Evolutionary conservation across 2,888 invertebrate genomes (phyloP), one percentile per base, ranked within the genome.

Genomic region (Scaptomyza reducta): DNA sequence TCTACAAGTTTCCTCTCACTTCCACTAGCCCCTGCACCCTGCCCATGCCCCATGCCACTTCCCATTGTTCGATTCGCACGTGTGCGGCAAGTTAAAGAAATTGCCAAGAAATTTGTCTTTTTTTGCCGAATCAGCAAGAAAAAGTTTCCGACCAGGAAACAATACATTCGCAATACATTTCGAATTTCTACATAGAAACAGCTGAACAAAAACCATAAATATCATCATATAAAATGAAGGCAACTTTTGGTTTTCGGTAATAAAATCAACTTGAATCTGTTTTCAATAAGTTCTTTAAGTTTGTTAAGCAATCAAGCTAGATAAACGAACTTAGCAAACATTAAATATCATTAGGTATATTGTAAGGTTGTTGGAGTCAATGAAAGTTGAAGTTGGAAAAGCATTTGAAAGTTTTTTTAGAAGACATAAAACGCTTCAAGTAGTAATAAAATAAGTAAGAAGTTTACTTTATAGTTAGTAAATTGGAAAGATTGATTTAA

Each of bases 11-110:
- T 13, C 31, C 10, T 31, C 7, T 22, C 22, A 22, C 49, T 25
- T 16, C 3, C 29, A 22, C 22, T 22, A 22, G n/a, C n/a, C n/a
- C 22, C 22, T 3, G 1, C 10, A 1, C 14, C 1, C 2, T 6
- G 0, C 16, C 10, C n/a, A n/a, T n/a, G n/a, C n/a, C 3, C 3
- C 3, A 2, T 2, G 10, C 18, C 22, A 31, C 5, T 40, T 44
- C 13, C 40, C 47, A 51, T 73, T 74, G 70, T 62, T 69, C 47
- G 41, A 22, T 63, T 72, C 63, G 85, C 85, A 81, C 82, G 82
- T 81, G 80, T 79, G 74, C 69, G 35, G 54, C 77, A 54, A 54
- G 45, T 13, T 35, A 22, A 63, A 63, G 71, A 75, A 65, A 65
- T 51, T 35, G 29, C 41, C 25, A 50, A 59, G 59, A 70, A 67